Conservation (phyloP, 2,113 vertebrate genomes). For the Cyphomyrus discorhynchus region DNA sequence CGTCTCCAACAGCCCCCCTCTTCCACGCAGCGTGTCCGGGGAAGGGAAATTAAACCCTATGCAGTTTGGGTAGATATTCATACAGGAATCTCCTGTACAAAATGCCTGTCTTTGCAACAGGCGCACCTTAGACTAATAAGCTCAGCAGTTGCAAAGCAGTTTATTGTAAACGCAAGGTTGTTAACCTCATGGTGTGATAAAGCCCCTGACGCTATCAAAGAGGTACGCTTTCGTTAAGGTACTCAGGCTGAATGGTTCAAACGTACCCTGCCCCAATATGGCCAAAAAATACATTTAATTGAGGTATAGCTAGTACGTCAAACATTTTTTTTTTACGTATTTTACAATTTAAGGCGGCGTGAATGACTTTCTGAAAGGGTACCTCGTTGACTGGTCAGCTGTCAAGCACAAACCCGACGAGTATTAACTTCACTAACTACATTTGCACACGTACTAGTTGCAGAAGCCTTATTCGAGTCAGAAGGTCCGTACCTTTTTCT, state of each 20-base stretch:
- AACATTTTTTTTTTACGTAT: neutral
- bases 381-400: constrained; percentile 55
- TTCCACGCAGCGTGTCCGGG: neutral
- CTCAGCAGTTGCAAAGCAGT: constrained; percentile 40
- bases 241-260: neutral
- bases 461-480: constrained; percentile 52
- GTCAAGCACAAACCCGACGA: constrained; percentile 34
- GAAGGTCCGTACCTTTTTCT: constrained; percentile 85
- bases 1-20: neutral
- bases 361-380: constrained; percentile 35
- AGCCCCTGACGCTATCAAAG: constrained; percentile 45
- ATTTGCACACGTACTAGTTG: constrained; percentile 11
- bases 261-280: neutral
- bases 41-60: neutral
- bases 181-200: constrained; percentile 45
- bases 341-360: neutral
- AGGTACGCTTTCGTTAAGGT: constrained; percentile 40
- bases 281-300: neutral
- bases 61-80: neutral
- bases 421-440: neutral
- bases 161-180: constrained; percentile 44
- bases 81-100: neutral
- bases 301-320: too few relatives aligned
- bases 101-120: neutral
- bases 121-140: neutral